These are phyloP conservation scores for Platycercus adscitus DNA, from an alignment of 2,113 vertebrate genomes.

Conservation along the genomic window DNA sequence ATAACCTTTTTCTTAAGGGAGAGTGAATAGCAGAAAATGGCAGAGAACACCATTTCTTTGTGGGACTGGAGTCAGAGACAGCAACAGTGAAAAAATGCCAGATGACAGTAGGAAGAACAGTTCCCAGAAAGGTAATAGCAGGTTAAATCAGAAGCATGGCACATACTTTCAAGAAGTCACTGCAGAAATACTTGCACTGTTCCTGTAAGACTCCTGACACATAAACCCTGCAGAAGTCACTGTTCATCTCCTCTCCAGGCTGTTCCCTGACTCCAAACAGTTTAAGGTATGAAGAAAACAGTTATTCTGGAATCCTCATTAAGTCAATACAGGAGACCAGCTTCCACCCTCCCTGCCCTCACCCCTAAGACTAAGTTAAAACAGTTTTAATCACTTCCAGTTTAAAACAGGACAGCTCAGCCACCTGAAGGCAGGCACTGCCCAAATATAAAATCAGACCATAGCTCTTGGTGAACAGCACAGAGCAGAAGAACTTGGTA, in stretches of 20 bases:
- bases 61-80: not conserved
- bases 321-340: not conserved
- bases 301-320: not conserved
- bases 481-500: not conserved
- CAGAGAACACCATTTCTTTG: not conserved
- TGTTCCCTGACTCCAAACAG: not conserved
- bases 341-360: not conserved
- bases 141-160: not conserved
- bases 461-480: not conserved
- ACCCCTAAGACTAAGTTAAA: not conserved
- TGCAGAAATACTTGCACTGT: not conserved
- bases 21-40: not conserved
- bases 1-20: not conserved
- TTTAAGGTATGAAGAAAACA: not conserved
- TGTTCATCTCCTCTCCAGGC: not conserved
- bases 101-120: not conserved
- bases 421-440: not conserved
- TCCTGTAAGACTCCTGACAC: not conserved
- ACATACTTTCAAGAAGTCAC: not conserved
- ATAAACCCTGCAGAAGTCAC: not conserved
- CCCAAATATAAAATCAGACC: not conserved
- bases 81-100: accelerated
- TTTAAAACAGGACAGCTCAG: not conserved
- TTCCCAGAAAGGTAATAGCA: not conserved
- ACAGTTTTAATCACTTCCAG: not conserved